Base-by-base conservation (phyloP, 2,888 invertebrate species). In the Chironomus tentans region DNA sequence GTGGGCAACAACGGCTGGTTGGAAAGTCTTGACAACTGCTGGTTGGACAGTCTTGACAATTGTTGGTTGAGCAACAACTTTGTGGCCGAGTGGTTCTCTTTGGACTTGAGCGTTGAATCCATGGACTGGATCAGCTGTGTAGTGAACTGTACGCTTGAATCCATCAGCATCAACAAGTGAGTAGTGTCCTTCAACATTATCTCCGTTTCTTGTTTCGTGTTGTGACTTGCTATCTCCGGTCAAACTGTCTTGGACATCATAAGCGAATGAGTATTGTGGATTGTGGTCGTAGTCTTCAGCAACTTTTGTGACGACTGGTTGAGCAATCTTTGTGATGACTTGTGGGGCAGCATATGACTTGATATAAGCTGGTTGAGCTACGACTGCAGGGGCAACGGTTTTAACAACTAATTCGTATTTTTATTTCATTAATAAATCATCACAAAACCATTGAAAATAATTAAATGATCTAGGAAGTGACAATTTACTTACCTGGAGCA, bases 201-300 rank as follows among this genome's bases (percentile, higher is more conserved):
- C 88, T n/a, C 89, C 89, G 78, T 85, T 84, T 77, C 89, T 87
- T 77, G 87, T 87, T 84, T 89, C 89, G 78, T 87, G 87, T 83
- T 89, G 89, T 47, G 82, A 85, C 79, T 86, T 86, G 71, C 82
- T 81, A 78, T 86, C 86, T 1, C 86, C 86, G 2, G 86, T 86
- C 65, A 85, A 81, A 48, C 83, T 82, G 74, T 86, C 86, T 80
- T 86, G 84, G 48, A 86, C 82, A 65, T 85, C 85, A 78, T 86
- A 86, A 22, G 84, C 84, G 78, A 84, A 86, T 46, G 84, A 83
- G 80, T 86, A 86, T 80, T 86, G 85, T 15, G 83, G 84, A 77
- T 82, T 81, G 1, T 81, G 79, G 78, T 83, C 83, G 72, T 83
- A 83, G 2, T 83, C 83, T 38, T 83, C 83, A 0, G 82, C 78